Evolutionary conservation across 2,113 vertebrate species (phyloP).

Genomic region (Tonatia bakeri): DNA sequence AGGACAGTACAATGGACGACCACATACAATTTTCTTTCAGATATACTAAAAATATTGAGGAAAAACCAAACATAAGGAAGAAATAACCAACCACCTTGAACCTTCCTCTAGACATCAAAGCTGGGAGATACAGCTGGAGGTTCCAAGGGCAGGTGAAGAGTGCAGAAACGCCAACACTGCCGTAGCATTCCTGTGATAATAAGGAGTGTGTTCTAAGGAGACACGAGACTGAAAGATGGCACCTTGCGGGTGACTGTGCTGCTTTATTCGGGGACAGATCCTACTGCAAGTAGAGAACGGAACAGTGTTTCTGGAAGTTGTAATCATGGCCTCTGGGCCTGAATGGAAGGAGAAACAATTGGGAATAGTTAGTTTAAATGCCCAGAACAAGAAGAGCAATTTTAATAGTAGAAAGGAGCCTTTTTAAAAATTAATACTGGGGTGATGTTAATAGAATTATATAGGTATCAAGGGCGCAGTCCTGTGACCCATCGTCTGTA

Average conservation of each 20-base stretch:
- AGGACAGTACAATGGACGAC: background rate
- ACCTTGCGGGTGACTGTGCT: background rate
- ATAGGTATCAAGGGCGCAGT: too few species aligned
- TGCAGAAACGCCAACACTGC: background rate
- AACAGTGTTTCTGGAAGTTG: background rate
- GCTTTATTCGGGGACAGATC: background rate
- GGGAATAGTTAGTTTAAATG: background rate
- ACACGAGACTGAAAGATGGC: background rate
- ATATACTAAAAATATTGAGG: background rate
- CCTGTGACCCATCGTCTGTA: too few species aligned
- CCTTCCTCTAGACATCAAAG: background rate
- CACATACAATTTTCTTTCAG: background rate
- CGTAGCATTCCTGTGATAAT: background rate
- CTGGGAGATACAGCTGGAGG: background rate
- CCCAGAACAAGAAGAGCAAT: background rate
- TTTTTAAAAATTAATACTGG: background rate
- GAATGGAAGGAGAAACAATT: conserved; percentile 3
- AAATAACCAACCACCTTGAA: background rate
- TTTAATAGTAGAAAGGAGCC: background rate
- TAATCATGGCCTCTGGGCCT: background rate
- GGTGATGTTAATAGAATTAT: too few species aligned
- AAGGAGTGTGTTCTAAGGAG: background rate
- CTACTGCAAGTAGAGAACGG: background rate
- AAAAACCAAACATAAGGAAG: background rate
- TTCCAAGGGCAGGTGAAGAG: background rate